Conservation (phyloP, 2,797 vertebrate species). For the Lates japonicus region DNA sequence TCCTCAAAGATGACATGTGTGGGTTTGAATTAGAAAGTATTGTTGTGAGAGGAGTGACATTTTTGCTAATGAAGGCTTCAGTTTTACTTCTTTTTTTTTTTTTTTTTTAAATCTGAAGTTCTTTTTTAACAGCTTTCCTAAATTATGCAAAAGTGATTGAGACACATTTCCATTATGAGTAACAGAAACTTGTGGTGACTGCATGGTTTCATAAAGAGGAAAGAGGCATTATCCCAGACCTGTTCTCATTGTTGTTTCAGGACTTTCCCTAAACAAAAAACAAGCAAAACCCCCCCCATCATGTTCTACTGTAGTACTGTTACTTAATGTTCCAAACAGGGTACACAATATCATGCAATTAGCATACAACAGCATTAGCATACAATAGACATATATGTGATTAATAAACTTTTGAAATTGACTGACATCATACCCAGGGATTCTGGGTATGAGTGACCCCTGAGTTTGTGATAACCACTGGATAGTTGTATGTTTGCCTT, state of each 20-base stretch:
- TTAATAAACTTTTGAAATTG: conserved; percentile 6
- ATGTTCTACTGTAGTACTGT: conserved; percentile 1
- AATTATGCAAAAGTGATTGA: conserved; percentile 28
- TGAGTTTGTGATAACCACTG: conserved; percentile 70
- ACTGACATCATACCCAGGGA: conserved; percentile 30
- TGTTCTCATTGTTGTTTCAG: conserved; percentile 5
- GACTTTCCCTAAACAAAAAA: not conserved
- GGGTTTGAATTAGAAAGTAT: conserved; percentile 46
- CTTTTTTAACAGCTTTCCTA: conserved; percentile 38
- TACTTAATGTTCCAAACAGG: not conserved
- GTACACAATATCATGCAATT: not conserved
- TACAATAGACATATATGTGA: not conserved
- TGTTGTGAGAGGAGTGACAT: conserved; percentile 29
- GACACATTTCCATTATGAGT: conserved; percentile 41
- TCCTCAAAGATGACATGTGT: conserved; percentile 39
- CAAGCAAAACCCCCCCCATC: not conserved
- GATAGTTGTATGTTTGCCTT: conserved; percentile 55
- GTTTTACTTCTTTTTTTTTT: conserved; percentile 52
- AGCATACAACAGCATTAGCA: not conserved
- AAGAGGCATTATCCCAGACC: not conserved
- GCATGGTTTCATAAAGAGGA: conserved; percentile 20
- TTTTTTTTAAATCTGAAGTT: conserved; percentile 27
- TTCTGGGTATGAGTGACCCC: conserved; percentile 38
- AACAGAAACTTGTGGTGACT: conserved; percentile 15
- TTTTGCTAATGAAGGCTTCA: conserved; percentile 71